Evolutionary conservation across 2,113 vertebrate genomes (phyloP), one percentile per base, ranked within the genome.

Genomic region (Gallinago undulata): DNA sequence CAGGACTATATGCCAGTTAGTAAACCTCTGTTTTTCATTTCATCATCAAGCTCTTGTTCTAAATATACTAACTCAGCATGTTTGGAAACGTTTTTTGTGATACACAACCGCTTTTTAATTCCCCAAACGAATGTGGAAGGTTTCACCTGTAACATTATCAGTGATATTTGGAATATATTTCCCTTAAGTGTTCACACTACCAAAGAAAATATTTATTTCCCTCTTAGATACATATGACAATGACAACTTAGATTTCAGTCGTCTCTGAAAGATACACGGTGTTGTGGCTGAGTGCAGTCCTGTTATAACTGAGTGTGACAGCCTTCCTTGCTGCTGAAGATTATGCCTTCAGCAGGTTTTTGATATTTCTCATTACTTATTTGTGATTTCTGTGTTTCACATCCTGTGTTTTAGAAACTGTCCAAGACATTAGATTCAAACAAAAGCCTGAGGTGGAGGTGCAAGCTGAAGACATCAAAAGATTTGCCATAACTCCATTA

Each of bases 91-190:
- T 8, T 10, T 79, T 78, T 55, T 56, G 5, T 30, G 9, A 69
- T 17, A 9, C 3, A 57, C 21, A 27, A 11, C 1, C 8, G 6
- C 2, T 63, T 73, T 79, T 43, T 51, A 88, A 51, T 53, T 86
- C 39, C 16, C 31, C 2, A 53, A 27, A 74, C 0, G 1, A 31
- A 48, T 2, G 2, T 31, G 28, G 6, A 72, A 55, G 1, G 10
- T 51, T 86, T 84, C 14, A 74, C 27, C 17, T 31, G 16, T 16
- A 39, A 14, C 4, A 35, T n/a, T 45, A 30, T 33, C 30, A 19
- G 5, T 41, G 19, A 37, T 37, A 3, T 57, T 22, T 48, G 16
- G 41, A 50, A 45, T 45, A 15, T 50, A 37, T 84, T 84, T 91
- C 43, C 19, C 2, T 0, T 30, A 51, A 62, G 9, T 47, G 8